phyloP scores from a whole-genome alignment of 2,113 vertebrate genomes.

The Lonchura striata region DNA sequence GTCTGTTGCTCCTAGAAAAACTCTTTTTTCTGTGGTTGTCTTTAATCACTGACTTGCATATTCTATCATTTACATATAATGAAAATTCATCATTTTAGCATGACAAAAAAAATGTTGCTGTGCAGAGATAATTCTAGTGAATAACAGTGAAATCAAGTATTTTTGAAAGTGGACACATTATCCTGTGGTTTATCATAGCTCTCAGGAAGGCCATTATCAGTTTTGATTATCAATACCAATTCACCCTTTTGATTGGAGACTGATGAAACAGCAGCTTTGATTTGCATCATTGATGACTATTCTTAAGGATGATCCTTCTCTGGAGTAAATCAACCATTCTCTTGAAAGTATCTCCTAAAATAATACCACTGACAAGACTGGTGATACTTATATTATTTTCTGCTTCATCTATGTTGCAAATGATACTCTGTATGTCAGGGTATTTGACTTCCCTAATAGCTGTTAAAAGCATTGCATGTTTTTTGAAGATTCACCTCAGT shows the following conservation, averaged over 20 bases:
- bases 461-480: neutral
- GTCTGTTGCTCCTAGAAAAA: neutral
- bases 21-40: neutral
- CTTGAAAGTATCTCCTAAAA: constrained; percentile 4
- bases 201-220: neutral
- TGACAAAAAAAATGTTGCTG: neutral
- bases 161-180: neutral
- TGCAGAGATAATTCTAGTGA: neutral
- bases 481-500: neutral
- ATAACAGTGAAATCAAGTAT: neutral
- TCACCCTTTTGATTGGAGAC: neutral
- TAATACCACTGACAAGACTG: neutral
- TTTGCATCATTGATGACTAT: neutral
- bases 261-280: neutral
- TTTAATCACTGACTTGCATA: neutral
- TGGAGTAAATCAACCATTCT: neutral
- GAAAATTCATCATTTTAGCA: constrained; percentile 15
- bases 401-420: constrained; percentile 4
- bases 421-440: neutral
- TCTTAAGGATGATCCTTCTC: neutral
- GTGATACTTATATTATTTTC: neutral
- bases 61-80: neutral
- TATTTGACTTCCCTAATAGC: neutral
- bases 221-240: neutral
- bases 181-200: neutral